phyloP scores from a whole-genome alignment of 2,888 invertebrate species.

The Tricholauxania praeusta region DNA sequence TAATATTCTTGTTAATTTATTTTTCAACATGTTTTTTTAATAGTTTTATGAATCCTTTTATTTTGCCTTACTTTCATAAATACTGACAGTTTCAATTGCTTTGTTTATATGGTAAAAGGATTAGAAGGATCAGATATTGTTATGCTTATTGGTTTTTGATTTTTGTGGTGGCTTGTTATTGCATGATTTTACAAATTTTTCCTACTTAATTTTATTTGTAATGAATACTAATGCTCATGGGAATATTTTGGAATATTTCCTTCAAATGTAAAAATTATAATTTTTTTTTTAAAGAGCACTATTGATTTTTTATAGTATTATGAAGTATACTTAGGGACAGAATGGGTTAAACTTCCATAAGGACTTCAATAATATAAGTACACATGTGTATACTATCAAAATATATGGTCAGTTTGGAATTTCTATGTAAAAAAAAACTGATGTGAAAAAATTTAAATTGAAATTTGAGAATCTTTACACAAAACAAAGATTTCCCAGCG shows the following conservation, averaged over 20 bases:
- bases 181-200: slow-evolving; percentile 18
- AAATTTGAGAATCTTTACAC: slow-evolving; percentile 11
- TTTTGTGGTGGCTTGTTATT: slow-evolving; percentile 9
- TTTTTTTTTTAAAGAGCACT: no score
- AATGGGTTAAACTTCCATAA: no score
- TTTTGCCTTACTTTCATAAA: slow-evolving; percentile 34
- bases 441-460: neutral
- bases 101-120: slow-evolving; percentile 35
- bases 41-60: slow-evolving; percentile 11
- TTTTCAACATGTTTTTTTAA: slow-evolving; percentile 10
- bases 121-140: slow-evolving; percentile 31
- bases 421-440: neutral
- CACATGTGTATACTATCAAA: neutral
- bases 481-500: neutral
- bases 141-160: slow-evolving; percentile 14
- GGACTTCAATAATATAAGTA: no score
- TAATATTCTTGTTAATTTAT: slow-evolving; percentile 29
- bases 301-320: no score
- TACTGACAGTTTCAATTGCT: slow-evolving; percentile 44
- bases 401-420: neutral
- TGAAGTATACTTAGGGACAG: no score
- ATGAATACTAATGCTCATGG: slow-evolving; percentile 9
- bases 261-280: no score
- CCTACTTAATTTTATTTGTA: no score
- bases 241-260: slow-evolving; percentile 9